These are phyloP conservation scores for Rhabdomys dilectus DNA, from an alignment of 2,113 vertebrate genomes.

Conservation along the genomic window DNA sequence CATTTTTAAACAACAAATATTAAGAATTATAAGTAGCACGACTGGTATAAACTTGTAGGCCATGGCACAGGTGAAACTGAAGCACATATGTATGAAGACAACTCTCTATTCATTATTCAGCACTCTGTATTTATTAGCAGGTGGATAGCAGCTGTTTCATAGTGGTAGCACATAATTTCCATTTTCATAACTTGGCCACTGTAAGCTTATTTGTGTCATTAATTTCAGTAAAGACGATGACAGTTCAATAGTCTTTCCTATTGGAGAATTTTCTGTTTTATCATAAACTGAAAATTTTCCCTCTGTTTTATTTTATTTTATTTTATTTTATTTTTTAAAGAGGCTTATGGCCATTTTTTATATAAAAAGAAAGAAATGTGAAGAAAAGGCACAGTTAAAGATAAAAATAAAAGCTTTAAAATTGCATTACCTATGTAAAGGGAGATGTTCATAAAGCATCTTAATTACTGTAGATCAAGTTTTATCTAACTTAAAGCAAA, in stretches of 20 bases:
- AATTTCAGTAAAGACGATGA: background rate
- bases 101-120: background rate
- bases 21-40: background rate
- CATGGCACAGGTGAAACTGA: background rate
- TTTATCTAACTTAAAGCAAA: conserved; percentile 62
- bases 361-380: background rate
- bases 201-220: background rate
- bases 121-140: background rate
- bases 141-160: background rate
- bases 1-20: background rate
- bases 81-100: background rate
- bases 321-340: too few species aligned
- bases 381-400: conserved; percentile 44
- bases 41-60: background rate
- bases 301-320: too few species aligned
- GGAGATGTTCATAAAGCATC: conserved; percentile 17
- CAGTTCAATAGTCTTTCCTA: background rate
- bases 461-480: conserved; percentile 56
- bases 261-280: background rate
- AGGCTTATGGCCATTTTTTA: too few species aligned
- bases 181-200: background rate
- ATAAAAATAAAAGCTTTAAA: conserved; percentile 47
- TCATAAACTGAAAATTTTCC: background rate
- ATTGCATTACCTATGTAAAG: background rate
- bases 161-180: background rate